Percentiles rank a stretch among this genome's conserved stretches.
Conservation (phyloP, 2,797 vertebrate genomes). For the Arrhamphus sclerolepis region DNA sequence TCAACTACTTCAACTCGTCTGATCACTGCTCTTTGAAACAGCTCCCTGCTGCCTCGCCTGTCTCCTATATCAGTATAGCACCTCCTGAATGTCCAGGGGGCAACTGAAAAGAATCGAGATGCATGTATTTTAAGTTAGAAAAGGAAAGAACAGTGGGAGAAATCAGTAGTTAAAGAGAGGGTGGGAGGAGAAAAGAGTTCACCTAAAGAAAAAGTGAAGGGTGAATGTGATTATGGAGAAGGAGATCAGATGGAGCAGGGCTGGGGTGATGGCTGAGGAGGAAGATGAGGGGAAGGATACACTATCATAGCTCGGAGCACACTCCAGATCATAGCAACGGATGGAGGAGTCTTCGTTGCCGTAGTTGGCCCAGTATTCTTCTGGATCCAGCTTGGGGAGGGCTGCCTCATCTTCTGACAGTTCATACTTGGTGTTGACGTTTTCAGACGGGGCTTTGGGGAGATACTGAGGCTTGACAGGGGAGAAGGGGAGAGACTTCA, state of each 20-base stretch:
- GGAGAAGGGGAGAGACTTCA: constrained; percentile 76
- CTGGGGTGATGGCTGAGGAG: constrained; percentile 33
- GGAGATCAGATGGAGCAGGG: constrained; percentile 61
- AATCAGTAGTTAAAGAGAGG: constrained; percentile 36
- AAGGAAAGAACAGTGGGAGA: constrained; percentile 57
- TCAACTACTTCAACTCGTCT: constrained; percentile 31
- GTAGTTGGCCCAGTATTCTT: constrained; percentile 90
- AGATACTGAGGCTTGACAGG: constrained; percentile 65
- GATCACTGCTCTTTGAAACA: constrained; percentile 37
- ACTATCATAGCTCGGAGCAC: constrained; percentile 74
- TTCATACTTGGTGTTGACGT: constrained; percentile 83
- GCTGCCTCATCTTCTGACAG: constrained; percentile 85
- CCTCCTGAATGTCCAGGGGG: constrained; percentile 39
- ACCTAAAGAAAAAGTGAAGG: constrained; percentile 79
- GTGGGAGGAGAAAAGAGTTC: constrained; percentile 47
- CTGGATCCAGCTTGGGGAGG: constrained; percentile 85
- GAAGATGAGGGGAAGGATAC: constrained; percentile 63
- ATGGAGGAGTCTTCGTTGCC: constrained; percentile 86
- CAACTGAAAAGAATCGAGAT: constrained; percentile 58
- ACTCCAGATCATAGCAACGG: constrained; percentile 81
- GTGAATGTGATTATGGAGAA: constrained; percentile 63
- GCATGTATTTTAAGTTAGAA: constrained; percentile 56
- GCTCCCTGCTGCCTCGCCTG: constrained; percentile 45
- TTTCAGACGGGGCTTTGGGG: constrained; percentile 54
- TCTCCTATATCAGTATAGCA: constrained; percentile 50